phyloP scores from a whole-genome alignment of 2,113 vertebrate species.

The Brachyhypopomus gauderio region DNA sequence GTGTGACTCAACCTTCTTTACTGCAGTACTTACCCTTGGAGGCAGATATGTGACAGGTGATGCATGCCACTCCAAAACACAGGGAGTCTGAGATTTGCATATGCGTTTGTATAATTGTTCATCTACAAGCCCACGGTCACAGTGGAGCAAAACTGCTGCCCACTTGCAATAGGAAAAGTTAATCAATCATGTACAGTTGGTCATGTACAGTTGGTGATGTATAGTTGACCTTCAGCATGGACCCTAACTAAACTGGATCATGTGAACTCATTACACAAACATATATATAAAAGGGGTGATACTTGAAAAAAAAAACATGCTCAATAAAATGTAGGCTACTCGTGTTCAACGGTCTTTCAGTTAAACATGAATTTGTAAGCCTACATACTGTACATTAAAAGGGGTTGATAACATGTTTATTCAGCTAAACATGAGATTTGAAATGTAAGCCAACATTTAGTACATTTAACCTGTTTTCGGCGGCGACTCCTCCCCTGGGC shows the following conservation, averaged over 20 bases:
- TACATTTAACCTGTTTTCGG: too few relatives aligned
- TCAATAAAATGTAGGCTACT: too few relatives aligned
- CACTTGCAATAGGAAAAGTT: constrained; percentile 22
- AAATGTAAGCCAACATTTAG: too few relatives aligned
- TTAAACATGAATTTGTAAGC: too few relatives aligned
- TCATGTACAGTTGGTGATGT: too few relatives aligned
- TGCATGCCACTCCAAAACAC: constrained; percentile 20
- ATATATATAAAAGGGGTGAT: too few relatives aligned
- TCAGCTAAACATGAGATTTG: too few relatives aligned
- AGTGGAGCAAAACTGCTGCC: constrained; percentile 28
- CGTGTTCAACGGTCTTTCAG: too few relatives aligned
- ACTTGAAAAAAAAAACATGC: too few relatives aligned
- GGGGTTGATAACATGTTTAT: too few relatives aligned
- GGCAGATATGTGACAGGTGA: constrained; percentile 28
- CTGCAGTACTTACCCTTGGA: constrained; percentile 40
- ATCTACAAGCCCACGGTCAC: background rate
- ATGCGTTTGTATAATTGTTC: constrained; percentile 30
- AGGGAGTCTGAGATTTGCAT: constrained; percentile 38
- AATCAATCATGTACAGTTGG: constrained; percentile 42
- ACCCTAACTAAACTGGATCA: constrained; percentile 36
- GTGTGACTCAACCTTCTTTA: constrained; percentile 15
- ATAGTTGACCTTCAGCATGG: constrained; percentile 14
- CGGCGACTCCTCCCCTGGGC: too few relatives aligned
- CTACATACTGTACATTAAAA: too few relatives aligned
- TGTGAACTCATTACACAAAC: background rate